Evolutionary conservation across 2,888 invertebrate species (phyloP), one percentile per base, ranked within the genome.

Genomic region (Euphydryas editha): DNA sequence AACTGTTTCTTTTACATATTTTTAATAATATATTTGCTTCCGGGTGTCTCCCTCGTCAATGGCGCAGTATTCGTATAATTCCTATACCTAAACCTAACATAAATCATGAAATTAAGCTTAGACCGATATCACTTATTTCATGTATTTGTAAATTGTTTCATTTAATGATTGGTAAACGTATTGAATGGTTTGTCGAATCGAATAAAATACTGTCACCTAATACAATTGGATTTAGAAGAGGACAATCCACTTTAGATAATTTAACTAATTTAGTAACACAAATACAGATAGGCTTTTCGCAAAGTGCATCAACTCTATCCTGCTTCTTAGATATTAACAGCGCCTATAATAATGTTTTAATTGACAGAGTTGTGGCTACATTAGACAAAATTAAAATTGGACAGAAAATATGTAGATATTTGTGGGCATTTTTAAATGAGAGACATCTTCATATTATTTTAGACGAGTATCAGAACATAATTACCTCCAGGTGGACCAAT

Each of bases 61-160:
- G 39, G 39, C 8, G 39, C 8, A 13, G 2, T 13, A 39, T 39
- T 39, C 39, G 13, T 11, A 39, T 39, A 11, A 39, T 39, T 39
- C 39, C 39, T 13, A 39, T 39, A 11, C 39, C 39, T 13, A 39
- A 39, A 39, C 39, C 39, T 39, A 39, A 39, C 13, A 39, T 11
- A 10, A 39, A 13, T 39, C 8, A 39, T 39, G 13, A 39, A 11
- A 13, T 39, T 39, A 39, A 39, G 10, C 39, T 39, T 39, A 57
- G 63, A 58, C 63, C 63, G 6, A 47, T 62, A 51, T 49, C 60
- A 11, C 13, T 39, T 11, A 39, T 39, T 11, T 39, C 39, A 10
- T 39, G 39, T 39, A 39, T 39, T 39, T 39, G 39, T 11, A 39
- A 39, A 39, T 11, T 39, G 39, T 39, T 39, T 39, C 39, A 39